Evolutionary conservation across 2,797 vertebrate genomes (phyloP), one percentile per base, ranked within the genome.

Genomic region (Aselliscus stoliczkanus): DNA sequence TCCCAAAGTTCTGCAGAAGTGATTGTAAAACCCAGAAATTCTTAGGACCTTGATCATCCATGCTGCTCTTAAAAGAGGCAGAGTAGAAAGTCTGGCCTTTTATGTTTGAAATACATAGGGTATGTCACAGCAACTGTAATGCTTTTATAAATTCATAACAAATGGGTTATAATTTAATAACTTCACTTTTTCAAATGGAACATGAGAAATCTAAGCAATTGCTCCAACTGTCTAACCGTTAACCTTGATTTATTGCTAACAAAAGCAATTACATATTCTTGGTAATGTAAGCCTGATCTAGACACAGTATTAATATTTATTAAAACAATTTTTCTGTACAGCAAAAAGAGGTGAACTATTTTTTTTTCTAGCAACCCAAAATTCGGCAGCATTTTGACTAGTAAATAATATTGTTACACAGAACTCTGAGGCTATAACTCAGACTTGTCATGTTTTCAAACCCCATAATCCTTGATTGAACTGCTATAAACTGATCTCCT

Each of bases 171-270:
- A 88, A 95, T 93, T 89, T 93, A 97, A 96, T 86, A 96, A 91
- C 70, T 73, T 77, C 23, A 42, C n/a, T 73, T 96, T 96, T 96
- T 89, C 75, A 96, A 97, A 95, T 75, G 65, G 50, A 97, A 96
- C 92, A 87, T 91, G 92, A 95, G 86, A 95, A 97, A 96, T 94
- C 82, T 91, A 90, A 96, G 75, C 88, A 93, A 94, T 93, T 96
- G 70, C 79, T 25, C 44, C 44, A 96, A 94, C 56, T 83, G 70
- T 47, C 11, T 83, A 88, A 82, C 64, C 79, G 81, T 91, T 96
- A 94, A 92, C 86, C 83, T 96, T 96, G 96, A 97, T 97, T 97
- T 97, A 97, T 97, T 95, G 83, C 56, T 90, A 94, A 95, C 84
- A 92, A 97, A 97, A 95, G 75, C 95, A 97, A 97, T 96, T 94